Conservation (phyloP, 2,113 vertebrate genomes). For the Halichoeres trimaculatus region DNA sequence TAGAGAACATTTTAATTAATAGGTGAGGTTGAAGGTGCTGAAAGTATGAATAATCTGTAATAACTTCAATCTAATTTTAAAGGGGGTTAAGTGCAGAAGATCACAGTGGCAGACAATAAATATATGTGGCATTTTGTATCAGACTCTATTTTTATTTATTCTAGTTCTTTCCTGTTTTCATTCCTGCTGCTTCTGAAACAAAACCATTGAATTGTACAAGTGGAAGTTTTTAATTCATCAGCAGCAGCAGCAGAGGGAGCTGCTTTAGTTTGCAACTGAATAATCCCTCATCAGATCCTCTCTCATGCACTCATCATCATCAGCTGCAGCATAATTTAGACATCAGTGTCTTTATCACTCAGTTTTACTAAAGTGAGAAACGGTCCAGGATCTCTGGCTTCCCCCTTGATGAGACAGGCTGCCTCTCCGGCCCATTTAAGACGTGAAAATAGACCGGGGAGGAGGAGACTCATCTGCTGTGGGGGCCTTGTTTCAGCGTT, state of each 20-base stretch:
- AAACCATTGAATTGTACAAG: constrained; percentile 44
- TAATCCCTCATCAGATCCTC: constrained; percentile 72
- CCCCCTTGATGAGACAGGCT: constrained; percentile 75
- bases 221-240: constrained; percentile 63
- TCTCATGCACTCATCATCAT: constrained; percentile 59
- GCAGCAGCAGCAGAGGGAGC: constrained; percentile 72
- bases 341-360: constrained; percentile 78
- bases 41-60: constrained; percentile 17
- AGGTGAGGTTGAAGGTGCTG: constrained; percentile 40
- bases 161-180: no score
- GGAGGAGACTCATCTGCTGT: constrained; percentile 64
- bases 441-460: constrained; percentile 76
- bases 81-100: neutral
- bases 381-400: constrained; percentile 65
- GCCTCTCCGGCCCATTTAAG: constrained; percentile 80
- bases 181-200: constrained; percentile 16
- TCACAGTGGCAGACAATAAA: neutral
- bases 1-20: constrained; percentile 48
- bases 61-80: constrained; percentile 33
- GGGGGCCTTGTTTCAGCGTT: constrained; percentile 58
- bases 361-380: constrained; percentile 66
- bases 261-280: constrained; percentile 68
- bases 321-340: constrained; percentile 78
- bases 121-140: constrained; percentile 19
- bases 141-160: neutral